Base-by-base conservation (phyloP, 1,140 invertebrate species). In the Drosophila santomea region DNA sequence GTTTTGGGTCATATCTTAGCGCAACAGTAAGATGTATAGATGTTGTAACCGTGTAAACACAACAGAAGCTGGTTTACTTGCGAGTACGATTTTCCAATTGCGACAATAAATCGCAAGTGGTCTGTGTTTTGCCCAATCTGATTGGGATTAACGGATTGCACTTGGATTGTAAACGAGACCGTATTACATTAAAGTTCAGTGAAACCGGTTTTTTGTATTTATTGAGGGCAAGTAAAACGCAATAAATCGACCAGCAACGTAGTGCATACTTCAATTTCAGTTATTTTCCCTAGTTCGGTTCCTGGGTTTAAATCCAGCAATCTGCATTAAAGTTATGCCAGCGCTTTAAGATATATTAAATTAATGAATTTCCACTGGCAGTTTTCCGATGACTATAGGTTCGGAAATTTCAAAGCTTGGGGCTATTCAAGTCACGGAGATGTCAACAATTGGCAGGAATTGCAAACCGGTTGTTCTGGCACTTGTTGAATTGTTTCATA, bases 341-440 rank as follows among this genome's bases (percentile, higher is more conserved):
- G n/a, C 14, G 12, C 3, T 14, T 39, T 7, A 14, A 23, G 23
- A 45, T 69, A 55, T 55, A 32, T 38, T 17, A 68, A 68, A 15
- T 5, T 41, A 2, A 32, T 28, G 15, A 25, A 44, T 28, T 56
- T 41, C 17, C 14, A 56, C 23, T n/a, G 36, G 32, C 32, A 32
- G 11, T 48, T 36, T 47, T 4, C 35, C 25, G 25, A 39, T 50
- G 62, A 66, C 54, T 47, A 25, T 12, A 47, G 11, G 4, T 1
- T 25, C 23, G 64, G 35, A 56, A 69, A 39, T 56, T 28, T 14
- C 25, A 47, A 20, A 5, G 6, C 36, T n/a, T 7, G 25, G 17
- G 28, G 11, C 14, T 57, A 50, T 57, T 71, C 64, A 17, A 69
- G 41, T 57, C 44, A 28, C 51, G 25, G 35, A 68, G 67, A 69